Base-by-base conservation (phyloP, 2,888 invertebrate species). In the Folsomia candida region DNA sequence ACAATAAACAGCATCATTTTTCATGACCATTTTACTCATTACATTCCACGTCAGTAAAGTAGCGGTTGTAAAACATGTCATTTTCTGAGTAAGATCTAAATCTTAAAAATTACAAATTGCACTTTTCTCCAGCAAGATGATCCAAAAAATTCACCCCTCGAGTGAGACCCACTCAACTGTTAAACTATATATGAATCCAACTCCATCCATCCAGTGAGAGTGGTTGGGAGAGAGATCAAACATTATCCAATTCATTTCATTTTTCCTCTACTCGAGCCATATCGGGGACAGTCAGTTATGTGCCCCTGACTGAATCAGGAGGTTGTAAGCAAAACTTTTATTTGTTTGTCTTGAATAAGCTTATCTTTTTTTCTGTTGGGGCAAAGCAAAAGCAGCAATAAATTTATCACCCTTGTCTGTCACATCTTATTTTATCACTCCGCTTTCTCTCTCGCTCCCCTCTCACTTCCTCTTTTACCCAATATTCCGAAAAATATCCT, bases 361-460 rank as follows among this genome's bases (percentile, higher is more conserved):
- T 54, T 54, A 54, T 54, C 54, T 54, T 37, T 37, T 37, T 14
- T 14, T 37, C 14, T 4, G 4, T 9, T 37, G 37, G 37, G 14
- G 4, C 6, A 37, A 37, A 14, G 37, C 4, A 37, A 37, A 37
- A 37, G 54, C 6, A 22, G 54, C 54, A 54, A 54, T 54, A 54
- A 54, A 54, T 54, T 54, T 54, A 54, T 54, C 54, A 54, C 54
- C 54, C 54, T 54, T 54, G 54, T 54, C 54, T 54, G 54, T 54
- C 54, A 54, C 54, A 20, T 54, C 54, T 54, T 22, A 54, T 54
- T 54, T 54, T 54, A 54, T 54, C 54, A 54, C 37, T 37, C 37
- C 37, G 14, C 37, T 37, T 37, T 37, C 37, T 37, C 37, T n/a
- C n/a, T n/a, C n/a, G n/a, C n/a, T n/a, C 37, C 37, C 37, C 37